These are phyloP conservation scores for Oenanthe oenanthe DNA, from an alignment of 2,113 vertebrate species.

Conservation along the genomic window DNA sequence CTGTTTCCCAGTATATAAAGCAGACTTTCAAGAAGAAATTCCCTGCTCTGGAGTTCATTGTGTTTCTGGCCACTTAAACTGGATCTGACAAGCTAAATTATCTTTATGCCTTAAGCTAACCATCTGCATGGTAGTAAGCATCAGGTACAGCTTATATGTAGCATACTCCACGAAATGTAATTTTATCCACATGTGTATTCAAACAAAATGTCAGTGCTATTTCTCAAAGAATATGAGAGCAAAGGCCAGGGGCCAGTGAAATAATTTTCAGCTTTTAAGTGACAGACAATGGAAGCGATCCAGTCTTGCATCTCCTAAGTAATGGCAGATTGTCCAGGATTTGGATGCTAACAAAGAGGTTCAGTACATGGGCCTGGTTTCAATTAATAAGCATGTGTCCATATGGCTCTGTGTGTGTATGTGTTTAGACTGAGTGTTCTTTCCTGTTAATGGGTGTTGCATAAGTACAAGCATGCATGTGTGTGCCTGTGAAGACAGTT, in stretches of 20 bases:
- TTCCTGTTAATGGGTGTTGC: not conserved
- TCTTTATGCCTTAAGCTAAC: not conserved
- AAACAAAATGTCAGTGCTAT: not conserved
- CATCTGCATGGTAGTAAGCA: not conserved
- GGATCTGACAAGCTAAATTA: not conserved
- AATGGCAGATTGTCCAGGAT: slow-evolving; percentile 16
- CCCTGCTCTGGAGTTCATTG: not conserved
- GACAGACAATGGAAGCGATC: slow-evolving; percentile 46
- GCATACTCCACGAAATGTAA: not conserved
- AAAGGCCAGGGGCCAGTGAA: not conserved
- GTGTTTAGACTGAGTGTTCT: slow-evolving; percentile 1
- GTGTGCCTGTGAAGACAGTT: not conserved
- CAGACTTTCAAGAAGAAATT: not conserved
- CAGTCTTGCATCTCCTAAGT: slow-evolving; percentile 22
- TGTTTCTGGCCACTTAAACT: not conserved
- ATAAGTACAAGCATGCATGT: not conserved
- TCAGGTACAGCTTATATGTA: not conserved
- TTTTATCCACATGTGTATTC: not conserved
- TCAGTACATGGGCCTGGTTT: slow-evolving; percentile 32
- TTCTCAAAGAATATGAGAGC: not conserved
- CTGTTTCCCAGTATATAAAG: not conserved
- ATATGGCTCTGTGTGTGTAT: slow-evolving; percentile 26
- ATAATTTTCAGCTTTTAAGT: slow-evolving; percentile 35
- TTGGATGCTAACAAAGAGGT: slow-evolving; percentile 35
- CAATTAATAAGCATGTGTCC: slow-evolving; percentile 29